Base-by-base conservation (phyloP, 1,140 invertebrate genomes). In the Batillaria attramentaria region DNA sequence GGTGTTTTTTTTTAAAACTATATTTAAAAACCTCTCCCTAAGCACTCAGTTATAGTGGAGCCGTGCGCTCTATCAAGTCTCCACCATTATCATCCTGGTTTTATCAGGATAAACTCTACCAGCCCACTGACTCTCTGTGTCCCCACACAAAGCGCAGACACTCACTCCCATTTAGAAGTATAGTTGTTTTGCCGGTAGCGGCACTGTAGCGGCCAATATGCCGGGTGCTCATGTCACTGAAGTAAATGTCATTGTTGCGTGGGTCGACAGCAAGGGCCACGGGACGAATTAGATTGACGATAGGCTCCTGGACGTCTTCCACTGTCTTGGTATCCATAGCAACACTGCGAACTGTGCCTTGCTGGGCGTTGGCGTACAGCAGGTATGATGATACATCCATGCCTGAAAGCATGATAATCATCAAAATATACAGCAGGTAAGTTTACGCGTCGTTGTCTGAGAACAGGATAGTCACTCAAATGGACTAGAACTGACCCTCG, bases 211-310 rank as follows among this genome's bases (percentile, higher is more conserved):
- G 62, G 0, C 78, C 72, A 28, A 83, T 78, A 41, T 54, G 68
- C 24, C 68, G 77, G 41, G 54, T 72, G 18, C 68, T 79, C 20
- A 81, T 66, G 54, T 85, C 84, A 72, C 75, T 82, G 88, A 94
- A 96, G 89, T 95, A 95, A 43, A 97, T 93, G 66, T 92, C 92
- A 78, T 93, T 92, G 35, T 91, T 91, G n/a, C 86, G 89, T 1
- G 93, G 91, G 91, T 96, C 94, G 84, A 93, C 95, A 91, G 95
- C 95, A 60, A 96, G 89, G 37, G 93, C 93, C 57, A 93, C 91
- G 20, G 95, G 93, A 57, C 92, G 89, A 31, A 89, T 91, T n/a
- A 94, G 90, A 85, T 93, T 93, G 50, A 92, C 92, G 77, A 95
- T 93, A 13, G 82, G 81, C 80, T 94, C 92, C 89, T 95, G 94